Evolutionary conservation across 2,113 vertebrate genomes (phyloP).

Genomic region (Mus spicilegus): DNA sequence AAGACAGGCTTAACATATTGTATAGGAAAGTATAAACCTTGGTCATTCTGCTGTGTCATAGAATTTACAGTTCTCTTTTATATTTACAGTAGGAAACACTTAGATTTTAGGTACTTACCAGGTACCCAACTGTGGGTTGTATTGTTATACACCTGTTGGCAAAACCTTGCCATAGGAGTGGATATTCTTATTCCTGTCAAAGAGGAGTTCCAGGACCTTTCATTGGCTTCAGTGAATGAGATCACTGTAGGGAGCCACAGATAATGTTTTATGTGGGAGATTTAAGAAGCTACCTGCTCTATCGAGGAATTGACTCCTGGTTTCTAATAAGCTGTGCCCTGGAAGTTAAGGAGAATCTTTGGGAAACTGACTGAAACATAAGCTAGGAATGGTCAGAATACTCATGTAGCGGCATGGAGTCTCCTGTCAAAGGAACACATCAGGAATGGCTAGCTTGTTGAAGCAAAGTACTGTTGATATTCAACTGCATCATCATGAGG

Average conservation of each 20-base stretch:
- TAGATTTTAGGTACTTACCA: neutral
- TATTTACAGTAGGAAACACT: neutral
- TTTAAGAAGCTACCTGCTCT: neutral
- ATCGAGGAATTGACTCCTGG: neutral
- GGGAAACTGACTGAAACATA: neutral
- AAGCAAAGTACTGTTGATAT: neutral
- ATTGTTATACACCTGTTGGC: neutral
- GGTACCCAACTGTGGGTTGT: neutral
- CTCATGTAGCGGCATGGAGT: neutral
- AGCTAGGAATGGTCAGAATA: neutral
- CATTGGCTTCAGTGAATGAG: neutral
- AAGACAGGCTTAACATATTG: neutral
- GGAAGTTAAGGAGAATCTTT: neutral
- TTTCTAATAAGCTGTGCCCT: neutral
- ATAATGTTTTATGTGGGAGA: neutral
- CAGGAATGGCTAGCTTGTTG: neutral
- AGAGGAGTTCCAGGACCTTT: neutral
- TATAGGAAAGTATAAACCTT: neutral
- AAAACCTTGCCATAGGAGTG: neutral
- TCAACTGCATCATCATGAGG: neutral
- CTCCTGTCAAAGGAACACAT: neutral
- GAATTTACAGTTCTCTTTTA: neutral
- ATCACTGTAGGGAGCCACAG: neutral
- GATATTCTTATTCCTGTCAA: neutral
- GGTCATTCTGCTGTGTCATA: neutral